Percentiles rank a stretch among this genome's conserved stretches.
Conservation (phyloP, 2,888 invertebrate species). For the Caenorhabditis angaria region DNA sequence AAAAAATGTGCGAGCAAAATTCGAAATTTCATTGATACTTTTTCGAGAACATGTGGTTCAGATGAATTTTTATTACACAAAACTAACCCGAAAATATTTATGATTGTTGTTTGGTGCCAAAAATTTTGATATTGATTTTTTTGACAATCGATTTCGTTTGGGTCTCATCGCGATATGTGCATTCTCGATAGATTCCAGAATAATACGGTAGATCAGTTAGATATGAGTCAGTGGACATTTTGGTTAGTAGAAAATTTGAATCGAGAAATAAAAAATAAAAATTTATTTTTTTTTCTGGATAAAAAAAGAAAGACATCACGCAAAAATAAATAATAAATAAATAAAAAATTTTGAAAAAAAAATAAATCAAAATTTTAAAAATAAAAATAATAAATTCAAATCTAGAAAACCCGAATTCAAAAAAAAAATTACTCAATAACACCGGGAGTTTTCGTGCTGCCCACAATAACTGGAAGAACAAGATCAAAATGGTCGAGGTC, state of each 20-base stretch:
- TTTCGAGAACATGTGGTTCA: neutral
- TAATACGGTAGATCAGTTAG: slow-evolving; percentile 5
- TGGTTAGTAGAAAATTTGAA: neutral
- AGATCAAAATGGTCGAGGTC: slow-evolving; percentile 70
- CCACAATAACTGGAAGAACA: slow-evolving; percentile 67
- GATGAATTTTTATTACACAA: neutral
- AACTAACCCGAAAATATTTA: neutral
- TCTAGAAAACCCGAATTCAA: slow-evolving; percentile 9
- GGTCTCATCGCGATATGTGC: slow-evolving; percentile 4
- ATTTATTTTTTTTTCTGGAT: neutral
- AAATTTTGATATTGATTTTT: neutral
- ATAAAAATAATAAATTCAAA: neutral
- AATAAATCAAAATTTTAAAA: neutral
- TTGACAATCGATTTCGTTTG: neutral
- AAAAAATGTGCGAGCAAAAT: neutral
- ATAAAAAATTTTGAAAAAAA: neutral
- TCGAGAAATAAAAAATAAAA: neutral
- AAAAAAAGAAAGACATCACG: neutral
- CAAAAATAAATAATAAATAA: neutral
- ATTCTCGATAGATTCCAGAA: slow-evolving; percentile 9
- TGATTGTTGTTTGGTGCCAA: neutral
- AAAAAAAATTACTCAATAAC: slow-evolving; percentile 14
- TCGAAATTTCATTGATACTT: neutral
- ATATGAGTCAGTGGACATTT: neutral
- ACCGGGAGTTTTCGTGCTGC: slow-evolving; percentile 60